phyloP scores from a whole-genome alignment of 2,888 invertebrate species.

The Cinara cedri region DNA sequence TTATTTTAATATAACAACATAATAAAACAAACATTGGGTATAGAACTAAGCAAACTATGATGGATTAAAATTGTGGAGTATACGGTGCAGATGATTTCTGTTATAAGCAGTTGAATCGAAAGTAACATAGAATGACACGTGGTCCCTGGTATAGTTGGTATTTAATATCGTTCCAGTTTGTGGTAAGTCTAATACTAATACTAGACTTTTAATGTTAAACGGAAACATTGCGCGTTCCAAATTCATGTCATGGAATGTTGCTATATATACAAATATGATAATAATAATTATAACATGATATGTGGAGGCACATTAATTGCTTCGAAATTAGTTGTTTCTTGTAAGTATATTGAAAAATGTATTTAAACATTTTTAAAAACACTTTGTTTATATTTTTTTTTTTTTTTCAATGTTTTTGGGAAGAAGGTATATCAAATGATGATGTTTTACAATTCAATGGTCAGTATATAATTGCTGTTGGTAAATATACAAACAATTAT shows the following conservation, averaged over 20 bases:
- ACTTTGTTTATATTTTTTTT: background rate
- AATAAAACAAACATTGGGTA: no score
- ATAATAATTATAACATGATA: background rate
- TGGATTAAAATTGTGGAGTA: no score
- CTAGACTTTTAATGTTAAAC: no score
- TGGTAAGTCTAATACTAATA: no score
- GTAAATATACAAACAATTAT: constrained; percentile 15
- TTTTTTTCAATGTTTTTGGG: background rate
- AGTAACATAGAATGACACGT: no score
- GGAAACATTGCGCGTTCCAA: no score
- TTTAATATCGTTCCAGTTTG: no score
- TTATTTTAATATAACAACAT: no score
- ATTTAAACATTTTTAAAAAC: background rate
- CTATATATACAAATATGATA: background rate
- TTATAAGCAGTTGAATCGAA: no score
- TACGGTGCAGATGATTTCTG: no score
- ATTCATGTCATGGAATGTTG: background rate
- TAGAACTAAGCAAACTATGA: no score
- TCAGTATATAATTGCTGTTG: constrained; percentile 13
- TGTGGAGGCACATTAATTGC: background rate
- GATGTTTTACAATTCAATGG: background rate
- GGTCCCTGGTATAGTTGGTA: no score
- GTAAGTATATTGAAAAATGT: background rate
- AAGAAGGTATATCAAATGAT: background rate
- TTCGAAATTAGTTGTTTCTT: background rate